Conservation (phyloP, 2,888 invertebrate genomes). For the Pardosa pseudoannulata region DNA sequence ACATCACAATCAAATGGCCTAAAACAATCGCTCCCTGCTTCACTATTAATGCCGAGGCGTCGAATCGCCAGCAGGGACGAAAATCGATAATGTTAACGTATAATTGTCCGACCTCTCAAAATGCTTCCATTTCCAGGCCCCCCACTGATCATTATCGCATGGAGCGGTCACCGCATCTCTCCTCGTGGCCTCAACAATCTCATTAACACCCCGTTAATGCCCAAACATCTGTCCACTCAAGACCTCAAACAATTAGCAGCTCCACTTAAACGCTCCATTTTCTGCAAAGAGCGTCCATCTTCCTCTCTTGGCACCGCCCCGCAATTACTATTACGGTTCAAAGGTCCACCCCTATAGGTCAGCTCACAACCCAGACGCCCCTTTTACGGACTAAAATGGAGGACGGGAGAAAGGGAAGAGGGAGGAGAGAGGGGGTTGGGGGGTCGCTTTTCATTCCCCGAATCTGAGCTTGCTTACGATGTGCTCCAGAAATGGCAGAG, state of each 20-base stretch:
- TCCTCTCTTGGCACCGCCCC: neutral
- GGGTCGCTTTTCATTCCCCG: neutral
- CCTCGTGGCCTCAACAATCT: neutral
- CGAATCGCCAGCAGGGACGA: neutral
- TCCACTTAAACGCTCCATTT: neutral
- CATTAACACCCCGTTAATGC: neutral
- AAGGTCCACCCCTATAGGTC: constrained; percentile 17
- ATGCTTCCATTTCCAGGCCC: neutral
- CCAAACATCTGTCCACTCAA: neutral
- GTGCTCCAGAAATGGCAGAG: no score
- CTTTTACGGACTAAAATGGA: neutral
- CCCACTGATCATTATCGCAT: neutral
- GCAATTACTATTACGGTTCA: constrained; percentile 17
- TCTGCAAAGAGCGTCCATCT: neutral
- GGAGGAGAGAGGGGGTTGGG: no score
- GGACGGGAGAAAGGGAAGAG: no score
- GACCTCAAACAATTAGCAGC: constrained; percentile 8
- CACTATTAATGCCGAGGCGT: no score
- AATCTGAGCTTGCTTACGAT: no score
- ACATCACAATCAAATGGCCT: no score
- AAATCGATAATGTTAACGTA: neutral
- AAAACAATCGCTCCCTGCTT: no score
- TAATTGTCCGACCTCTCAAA: neutral
- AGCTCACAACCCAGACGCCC: neutral
- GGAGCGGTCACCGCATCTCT: neutral